Evolutionary conservation across 1,140 invertebrate genomes (phyloP).

Genomic region (Anastrepha obliqua): DNA sequence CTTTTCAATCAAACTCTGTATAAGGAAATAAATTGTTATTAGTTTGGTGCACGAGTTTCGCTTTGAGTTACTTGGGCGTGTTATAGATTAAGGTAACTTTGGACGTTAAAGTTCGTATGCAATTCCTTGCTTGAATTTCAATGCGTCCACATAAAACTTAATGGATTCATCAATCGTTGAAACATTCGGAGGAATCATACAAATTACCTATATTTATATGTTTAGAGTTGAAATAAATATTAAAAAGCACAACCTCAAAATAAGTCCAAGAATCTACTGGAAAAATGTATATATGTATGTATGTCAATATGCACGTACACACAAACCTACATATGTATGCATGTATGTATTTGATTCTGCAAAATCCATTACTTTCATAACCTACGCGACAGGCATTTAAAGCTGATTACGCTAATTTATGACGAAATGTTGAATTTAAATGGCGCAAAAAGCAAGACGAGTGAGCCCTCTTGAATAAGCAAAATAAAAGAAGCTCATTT

Average conservation of each 20-base stretch:
- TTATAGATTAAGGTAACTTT: no score
- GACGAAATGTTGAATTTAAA: background rate
- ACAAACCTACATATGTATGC: background rate
- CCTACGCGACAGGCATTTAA: background rate
- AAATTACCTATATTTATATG: background rate
- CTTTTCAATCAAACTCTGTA: no score
- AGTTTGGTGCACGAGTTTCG: no score
- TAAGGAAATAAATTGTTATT: no score
- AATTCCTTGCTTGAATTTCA: background rate
- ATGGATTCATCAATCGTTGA: conserved; percentile 1
- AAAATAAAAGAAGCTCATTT: no score
- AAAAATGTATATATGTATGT: no score
- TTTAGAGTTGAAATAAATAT: background rate
- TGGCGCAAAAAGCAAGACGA: background rate
- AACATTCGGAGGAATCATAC: background rate
- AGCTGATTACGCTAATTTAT: conserved; percentile 36
- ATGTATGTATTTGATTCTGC: background rate
- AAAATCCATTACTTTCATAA: background rate
- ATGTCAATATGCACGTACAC: background rate
- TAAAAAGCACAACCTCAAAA: background rate
- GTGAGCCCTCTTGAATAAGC: background rate
- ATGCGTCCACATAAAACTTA: background rate
- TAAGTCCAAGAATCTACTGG: no score
- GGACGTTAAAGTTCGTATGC: no score
- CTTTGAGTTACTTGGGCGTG: no score